Percentiles rank a stretch among this genome's conserved stretches.
These are phyloP conservation scores for Ctena decussata DNA, from an alignment of 2,888 invertebrate species.

Conservation along the genomic window DNA sequence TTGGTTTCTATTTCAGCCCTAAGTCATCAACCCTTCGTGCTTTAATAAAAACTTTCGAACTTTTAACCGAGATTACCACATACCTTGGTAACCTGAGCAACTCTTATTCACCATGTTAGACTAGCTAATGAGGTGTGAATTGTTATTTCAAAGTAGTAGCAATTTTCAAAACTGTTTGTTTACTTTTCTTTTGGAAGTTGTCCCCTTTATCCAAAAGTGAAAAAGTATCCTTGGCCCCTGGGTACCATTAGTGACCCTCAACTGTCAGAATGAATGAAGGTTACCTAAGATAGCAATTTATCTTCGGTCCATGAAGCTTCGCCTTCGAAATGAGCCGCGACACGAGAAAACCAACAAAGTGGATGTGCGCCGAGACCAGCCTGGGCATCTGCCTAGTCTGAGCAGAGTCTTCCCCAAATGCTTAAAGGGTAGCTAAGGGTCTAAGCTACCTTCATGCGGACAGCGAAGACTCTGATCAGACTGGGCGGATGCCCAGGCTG, in stretches of 20 bases:
- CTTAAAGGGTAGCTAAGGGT: too few relatives aligned
- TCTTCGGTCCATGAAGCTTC: slow-evolving; percentile 20
- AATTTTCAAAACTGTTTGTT: not conserved
- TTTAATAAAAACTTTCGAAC: not conserved
- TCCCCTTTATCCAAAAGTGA: not conserved
- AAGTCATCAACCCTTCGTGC: not conserved
- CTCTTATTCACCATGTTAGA: not conserved
- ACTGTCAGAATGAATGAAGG: not conserved
- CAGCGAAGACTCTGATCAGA: too few relatives aligned
- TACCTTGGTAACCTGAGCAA: not conserved
- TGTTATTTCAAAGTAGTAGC: not conserved
- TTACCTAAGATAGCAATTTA: slow-evolving; percentile 16
- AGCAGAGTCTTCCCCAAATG: too few relatives aligned
- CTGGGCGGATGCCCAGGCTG: too few relatives aligned
- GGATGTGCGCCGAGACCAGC: too few relatives aligned
- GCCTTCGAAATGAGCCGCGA: not conserved
- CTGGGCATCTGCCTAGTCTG: too few relatives aligned
- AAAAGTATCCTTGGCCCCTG: slow-evolving; percentile 4
- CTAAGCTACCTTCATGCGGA: too few relatives aligned
- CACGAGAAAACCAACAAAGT: too few relatives aligned
- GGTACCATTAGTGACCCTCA: not conserved
- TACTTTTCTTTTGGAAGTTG: not conserved
- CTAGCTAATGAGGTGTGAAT: not conserved
- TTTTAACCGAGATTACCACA: not conserved
- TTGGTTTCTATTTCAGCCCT: not conserved